A percentile compares a stretch with the other conserved stretches of the same genome.
Evolutionary conservation across 2,113 vertebrate genomes (phyloP).

Genomic region (Cacatua alba): DNA sequence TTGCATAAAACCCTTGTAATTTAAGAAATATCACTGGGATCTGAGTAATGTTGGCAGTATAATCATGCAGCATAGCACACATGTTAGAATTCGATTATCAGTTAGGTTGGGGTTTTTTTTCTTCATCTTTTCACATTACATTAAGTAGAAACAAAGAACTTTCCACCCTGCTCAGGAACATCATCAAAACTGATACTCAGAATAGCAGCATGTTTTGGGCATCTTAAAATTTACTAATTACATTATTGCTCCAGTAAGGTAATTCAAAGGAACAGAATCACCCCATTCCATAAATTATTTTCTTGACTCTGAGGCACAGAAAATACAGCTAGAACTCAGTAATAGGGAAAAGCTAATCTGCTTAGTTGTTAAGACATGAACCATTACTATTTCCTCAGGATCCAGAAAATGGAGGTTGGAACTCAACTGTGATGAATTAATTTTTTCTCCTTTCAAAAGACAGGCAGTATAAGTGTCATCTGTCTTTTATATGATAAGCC

Average conservation of each 20-base stretch:
- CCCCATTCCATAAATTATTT: background rate
- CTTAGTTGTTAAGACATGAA: background rate
- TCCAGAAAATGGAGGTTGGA: background rate
- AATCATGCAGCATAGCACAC: background rate
- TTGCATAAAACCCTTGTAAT: background rate
- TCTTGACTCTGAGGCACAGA: background rate
- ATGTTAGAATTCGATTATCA: background rate
- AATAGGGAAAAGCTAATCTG: background rate
- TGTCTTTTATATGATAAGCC: background rate
- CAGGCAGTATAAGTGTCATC: background rate
- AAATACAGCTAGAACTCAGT: background rate
- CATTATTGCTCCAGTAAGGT: background rate
- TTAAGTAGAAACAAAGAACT: background rate
- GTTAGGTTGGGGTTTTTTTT: background rate
- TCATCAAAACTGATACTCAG: background rate
- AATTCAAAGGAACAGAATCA: background rate
- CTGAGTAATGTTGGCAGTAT: background rate
- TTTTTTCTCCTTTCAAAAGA: background rate
- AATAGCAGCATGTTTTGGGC: background rate
- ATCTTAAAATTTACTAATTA: background rate
- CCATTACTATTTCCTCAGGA: background rate
- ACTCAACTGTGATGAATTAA: background rate
- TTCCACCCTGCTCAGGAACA: background rate
- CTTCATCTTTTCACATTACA: background rate
- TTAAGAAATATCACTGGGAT: background rate